These are phyloP conservation scores for Tiliqua scincoides DNA, from an alignment of 2,113 vertebrate species.

Conservation along the genomic window DNA sequence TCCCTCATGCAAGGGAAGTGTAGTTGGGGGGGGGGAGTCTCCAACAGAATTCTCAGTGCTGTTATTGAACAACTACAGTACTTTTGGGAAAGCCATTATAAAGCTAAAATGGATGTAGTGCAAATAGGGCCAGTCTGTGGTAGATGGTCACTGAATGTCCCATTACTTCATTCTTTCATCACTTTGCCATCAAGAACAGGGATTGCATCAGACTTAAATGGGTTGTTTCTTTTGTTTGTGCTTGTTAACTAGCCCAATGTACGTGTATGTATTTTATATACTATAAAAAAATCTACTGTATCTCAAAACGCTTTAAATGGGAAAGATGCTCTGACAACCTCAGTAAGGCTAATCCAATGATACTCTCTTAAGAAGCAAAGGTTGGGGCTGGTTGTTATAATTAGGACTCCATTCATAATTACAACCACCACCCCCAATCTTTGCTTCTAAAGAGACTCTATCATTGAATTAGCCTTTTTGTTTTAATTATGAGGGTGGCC, in stretches of 20 bases:
- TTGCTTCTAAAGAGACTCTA: not conserved
- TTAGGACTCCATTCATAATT: no score
- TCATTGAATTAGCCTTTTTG: not conserved
- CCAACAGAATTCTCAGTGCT: not conserved
- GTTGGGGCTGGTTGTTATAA: no score
- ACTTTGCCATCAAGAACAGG: not conserved
- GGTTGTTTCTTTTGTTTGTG: not conserved
- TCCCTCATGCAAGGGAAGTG: not conserved
- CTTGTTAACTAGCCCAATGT: not conserved
- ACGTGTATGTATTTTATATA: not conserved
- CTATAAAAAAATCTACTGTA: no score
- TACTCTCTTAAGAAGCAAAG: no score
- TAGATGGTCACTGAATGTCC: accelerated
- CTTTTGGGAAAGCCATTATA: not conserved
- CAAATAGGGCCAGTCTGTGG: not conserved
- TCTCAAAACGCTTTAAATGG: not conserved
- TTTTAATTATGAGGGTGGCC: not conserved
- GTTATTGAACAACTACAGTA: not conserved
- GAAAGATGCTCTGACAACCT: not conserved
- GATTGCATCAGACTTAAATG: not conserved
- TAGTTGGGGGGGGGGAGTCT: not conserved
- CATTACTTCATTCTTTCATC: not conserved
- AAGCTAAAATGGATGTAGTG: not conserved
- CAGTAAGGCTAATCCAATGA: no score
- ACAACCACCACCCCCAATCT: not conserved